Evolutionary conservation across 1,140 invertebrate genomes (phyloP).

Genomic region (Adelges cooleyi): DNA sequence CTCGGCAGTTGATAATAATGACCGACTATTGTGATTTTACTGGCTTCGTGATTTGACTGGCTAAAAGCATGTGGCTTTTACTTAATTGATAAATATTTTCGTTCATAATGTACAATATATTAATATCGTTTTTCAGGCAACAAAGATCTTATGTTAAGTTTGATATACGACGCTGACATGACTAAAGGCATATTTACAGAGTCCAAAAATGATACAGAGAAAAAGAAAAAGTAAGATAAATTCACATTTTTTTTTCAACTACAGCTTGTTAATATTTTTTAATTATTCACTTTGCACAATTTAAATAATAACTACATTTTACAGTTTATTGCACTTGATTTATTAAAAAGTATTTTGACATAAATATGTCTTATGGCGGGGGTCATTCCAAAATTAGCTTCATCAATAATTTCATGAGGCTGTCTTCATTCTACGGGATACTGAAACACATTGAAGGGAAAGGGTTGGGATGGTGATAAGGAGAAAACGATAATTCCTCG

Average conservation of each 20-base stretch:
- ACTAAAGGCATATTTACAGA: constrained; percentile 58
- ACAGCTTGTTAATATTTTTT: not conserved
- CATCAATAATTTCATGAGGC: too few species aligned
- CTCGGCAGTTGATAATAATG: too few species aligned
- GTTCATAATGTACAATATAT: not conserved
- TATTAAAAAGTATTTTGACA: too few species aligned
- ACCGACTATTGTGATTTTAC: too few species aligned
- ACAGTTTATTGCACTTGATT: too few species aligned
- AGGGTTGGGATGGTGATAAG: too few species aligned
- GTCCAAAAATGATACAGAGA: constrained; percentile 15
- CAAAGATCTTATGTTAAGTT: constrained; percentile 64
- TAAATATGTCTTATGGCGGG: too few species aligned
- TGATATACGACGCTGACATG: constrained; percentile 76
- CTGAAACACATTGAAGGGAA: too few species aligned
- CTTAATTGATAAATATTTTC: not conserved
- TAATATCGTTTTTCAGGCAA: constrained; percentile 50
- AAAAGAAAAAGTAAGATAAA: constrained; percentile 13
- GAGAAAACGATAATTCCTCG: too few species aligned
- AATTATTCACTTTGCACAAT: not conserved
- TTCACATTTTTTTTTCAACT: not conserved
- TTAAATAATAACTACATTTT: too few species aligned
- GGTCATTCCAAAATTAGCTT: too few species aligned
- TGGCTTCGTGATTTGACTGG: not conserved
- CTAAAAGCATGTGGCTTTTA: not conserved
- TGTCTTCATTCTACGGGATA: too few species aligned